These are phyloP conservation scores for Agrenia bidenticulata DNA, from an alignment of 2,888 invertebrate genomes.

Conservation along the genomic window DNA sequence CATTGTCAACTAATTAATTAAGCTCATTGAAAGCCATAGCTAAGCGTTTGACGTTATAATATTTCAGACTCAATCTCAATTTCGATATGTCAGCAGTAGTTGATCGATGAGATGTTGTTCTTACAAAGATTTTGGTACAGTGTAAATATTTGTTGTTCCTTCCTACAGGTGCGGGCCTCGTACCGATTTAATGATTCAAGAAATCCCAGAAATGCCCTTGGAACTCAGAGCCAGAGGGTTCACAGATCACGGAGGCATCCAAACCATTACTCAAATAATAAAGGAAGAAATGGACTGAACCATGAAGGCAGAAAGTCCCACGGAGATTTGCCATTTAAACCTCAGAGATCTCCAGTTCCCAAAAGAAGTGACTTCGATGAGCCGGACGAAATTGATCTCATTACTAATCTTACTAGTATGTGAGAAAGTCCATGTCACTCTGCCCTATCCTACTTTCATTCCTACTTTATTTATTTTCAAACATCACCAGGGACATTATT, in stretches of 20 bases:
- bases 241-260: slow-evolving; percentile 5
- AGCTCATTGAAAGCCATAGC: too few relatives aligned
- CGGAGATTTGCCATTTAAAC: neutral
- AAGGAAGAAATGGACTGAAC: slow-evolving; percentile 12
- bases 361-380: neutral
- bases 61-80: too few relatives aligned
- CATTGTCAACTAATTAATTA: too few relatives aligned
- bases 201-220: neutral
- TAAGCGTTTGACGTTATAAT: too few relatives aligned
- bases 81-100: too few relatives aligned
- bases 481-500: too few relatives aligned
- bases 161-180: slow-evolving; percentile 41
- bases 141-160: too few relatives aligned
- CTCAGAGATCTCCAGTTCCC: neutral
- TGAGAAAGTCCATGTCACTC: too few relatives aligned
- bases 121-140: too few relatives aligned
- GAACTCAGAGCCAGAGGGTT: neutral
- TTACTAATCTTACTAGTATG: slow-evolving; percentile 2
- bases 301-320: neutral
- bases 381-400: slow-evolving; percentile 5
- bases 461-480: too few relatives aligned
- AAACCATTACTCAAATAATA: neutral
- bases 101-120: too few relatives aligned
- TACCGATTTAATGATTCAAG: slow-evolving; percentile 38
- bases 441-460: too few relatives aligned